These are phyloP conservation scores for Trichogramma pretiosum DNA, from an alignment of 1,140 invertebrate species.

Conservation along the genomic window DNA sequence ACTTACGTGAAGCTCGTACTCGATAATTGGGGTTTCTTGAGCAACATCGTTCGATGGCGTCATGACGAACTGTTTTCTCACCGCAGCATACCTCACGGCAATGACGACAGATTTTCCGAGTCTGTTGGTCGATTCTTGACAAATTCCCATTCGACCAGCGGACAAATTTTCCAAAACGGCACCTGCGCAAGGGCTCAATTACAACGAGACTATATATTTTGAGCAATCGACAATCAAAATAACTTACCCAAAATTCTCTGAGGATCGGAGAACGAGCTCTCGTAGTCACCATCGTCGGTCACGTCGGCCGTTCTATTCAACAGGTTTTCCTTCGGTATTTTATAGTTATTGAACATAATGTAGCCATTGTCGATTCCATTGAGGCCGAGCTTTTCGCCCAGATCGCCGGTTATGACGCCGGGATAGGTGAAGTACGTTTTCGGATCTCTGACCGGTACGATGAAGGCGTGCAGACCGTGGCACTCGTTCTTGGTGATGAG, in stretches of 20 bases:
- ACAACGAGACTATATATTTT: too few species aligned
- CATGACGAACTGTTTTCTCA: constrained; percentile 69
- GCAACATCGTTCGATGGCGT: constrained; percentile 34
- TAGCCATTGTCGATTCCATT: constrained; percentile 81
- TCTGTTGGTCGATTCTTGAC: constrained; percentile 62
- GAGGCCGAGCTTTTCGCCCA: constrained; percentile 74
- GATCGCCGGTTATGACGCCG: constrained; percentile 69
- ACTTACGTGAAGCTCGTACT: constrained; percentile 70
- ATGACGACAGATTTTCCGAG: constrained; percentile 65
- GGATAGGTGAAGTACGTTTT: constrained; percentile 60
- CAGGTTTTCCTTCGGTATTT: constrained; percentile 52
- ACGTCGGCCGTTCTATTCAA: constrained; percentile 59
- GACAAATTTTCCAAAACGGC: constrained; percentile 57
- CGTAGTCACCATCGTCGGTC: constrained; percentile 53
- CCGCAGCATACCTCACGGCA: constrained; percentile 71
- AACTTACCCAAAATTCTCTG: constrained; percentile 57
- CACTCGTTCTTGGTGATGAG: constrained; percentile 63
- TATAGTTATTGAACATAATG: constrained; percentile 53
- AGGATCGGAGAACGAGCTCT: constrained; percentile 70
- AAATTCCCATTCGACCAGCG: constrained; percentile 66
- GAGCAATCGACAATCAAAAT: not conserved
- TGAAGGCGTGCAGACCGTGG: constrained; percentile 73
- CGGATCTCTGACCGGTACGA: constrained; percentile 69
- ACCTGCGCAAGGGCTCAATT: too few species aligned
- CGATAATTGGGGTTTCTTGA: constrained; percentile 67